Percentiles rank a stretch among this genome's conserved stretches.
Evolutionary conservation across 2,888 invertebrate species (phyloP).

Genomic region (Lasioglossum pauxillum): DNA sequence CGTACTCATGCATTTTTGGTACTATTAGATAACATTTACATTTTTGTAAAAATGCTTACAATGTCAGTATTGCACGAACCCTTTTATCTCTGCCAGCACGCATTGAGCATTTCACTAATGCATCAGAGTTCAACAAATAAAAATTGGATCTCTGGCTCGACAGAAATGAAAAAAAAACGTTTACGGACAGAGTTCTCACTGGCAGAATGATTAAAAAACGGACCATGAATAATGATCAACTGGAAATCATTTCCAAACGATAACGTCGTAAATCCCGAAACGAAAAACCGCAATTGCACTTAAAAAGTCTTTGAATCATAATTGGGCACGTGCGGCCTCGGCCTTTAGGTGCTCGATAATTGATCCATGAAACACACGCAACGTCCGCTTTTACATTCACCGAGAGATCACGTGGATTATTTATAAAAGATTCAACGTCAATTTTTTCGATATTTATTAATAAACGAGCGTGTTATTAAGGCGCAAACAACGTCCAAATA

Average conservation of each 20-base stretch:
- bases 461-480: constrained; percentile 12
- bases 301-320: not conserved
- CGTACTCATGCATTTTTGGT: no score
- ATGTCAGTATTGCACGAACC: not conserved
- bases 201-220: not conserved
- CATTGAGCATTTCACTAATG: not conserved
- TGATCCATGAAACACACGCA: not conserved
- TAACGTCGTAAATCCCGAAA: not conserved
- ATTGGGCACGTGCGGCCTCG: not conserved
- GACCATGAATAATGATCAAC: not conserved
- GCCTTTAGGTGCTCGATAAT: not conserved
- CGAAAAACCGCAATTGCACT: not conserved
- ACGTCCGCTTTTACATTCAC: not conserved
- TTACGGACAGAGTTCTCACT: not conserved
- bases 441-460: constrained; percentile 41
- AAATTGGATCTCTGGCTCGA: not conserved
- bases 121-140: not conserved
- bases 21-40: no score
- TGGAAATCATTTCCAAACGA: not conserved
- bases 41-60: not conserved
- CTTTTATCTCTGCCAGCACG: not conserved
- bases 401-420: constrained; percentile 3
- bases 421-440: constrained; percentile 20
- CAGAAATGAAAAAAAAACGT: not conserved
- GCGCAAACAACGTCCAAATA: not conserved